phyloP scores from a whole-genome alignment of 2,888 invertebrate genomes.

The Tetranychus piercei region DNA sequence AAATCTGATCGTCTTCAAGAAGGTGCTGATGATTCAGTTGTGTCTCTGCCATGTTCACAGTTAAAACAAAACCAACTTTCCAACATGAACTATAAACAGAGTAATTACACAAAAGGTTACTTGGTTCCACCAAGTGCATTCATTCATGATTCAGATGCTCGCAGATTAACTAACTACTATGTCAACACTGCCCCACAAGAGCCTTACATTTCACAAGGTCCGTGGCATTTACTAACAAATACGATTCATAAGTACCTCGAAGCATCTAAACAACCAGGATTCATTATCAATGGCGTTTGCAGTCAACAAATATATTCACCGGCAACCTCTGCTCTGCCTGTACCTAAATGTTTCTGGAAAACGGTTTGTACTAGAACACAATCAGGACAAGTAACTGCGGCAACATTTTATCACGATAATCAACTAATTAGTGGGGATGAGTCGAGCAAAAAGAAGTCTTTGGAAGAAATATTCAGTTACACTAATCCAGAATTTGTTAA shows the following conservation, averaged over 20 bases:
- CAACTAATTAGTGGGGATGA: not conserved
- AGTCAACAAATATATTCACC: conserved; percentile 1
- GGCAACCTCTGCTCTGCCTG: not conserved
- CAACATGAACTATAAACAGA: conserved; percentile 12
- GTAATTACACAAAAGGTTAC: conserved; percentile 14
- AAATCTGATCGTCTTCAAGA: too few relatives aligned
- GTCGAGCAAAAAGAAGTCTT: not conserved
- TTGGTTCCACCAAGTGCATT: conserved; percentile 16
- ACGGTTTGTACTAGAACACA: conserved; percentile 12
- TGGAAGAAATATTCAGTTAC: conserved; percentile 6
- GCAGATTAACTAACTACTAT: conserved; percentile 4
- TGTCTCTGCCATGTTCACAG: conserved; percentile 5
- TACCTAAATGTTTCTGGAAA: conserved; percentile 20
- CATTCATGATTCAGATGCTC: conserved; percentile 6
- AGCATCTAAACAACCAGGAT: not conserved
- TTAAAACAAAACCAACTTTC: conserved; percentile 12
- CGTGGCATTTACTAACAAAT: conserved; percentile 11
- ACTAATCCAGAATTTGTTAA: conserved; percentile 15
- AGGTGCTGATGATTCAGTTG: not conserved
- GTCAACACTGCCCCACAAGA: conserved; percentile 21
- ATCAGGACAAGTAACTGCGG: conserved; percentile 10
- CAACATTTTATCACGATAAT: conserved; percentile 16
- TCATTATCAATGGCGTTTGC: conserved; percentile 17
- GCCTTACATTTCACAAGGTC: conserved; percentile 10
- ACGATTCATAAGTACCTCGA: conserved; percentile 5